Evolutionary conservation across 1,140 invertebrate genomes (phyloP), one percentile per base, ranked within the genome.

Genomic region (Aphidius gifuensis): DNA sequence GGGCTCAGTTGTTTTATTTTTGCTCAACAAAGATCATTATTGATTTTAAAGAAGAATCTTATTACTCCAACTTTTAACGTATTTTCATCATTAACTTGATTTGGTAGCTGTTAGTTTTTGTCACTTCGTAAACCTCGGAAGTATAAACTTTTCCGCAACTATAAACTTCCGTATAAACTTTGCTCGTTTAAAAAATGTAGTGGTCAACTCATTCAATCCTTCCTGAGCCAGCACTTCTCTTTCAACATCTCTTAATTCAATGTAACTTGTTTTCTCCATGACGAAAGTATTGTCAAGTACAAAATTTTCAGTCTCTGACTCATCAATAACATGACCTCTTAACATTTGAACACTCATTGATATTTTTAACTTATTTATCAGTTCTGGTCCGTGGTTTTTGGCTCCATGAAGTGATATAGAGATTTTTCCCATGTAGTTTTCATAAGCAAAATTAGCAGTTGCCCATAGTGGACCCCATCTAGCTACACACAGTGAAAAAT

Each of bases 381-480:
- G 64, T 66, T 70, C 67, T 66, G 65, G 61, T 8, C 23, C 23
- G 23, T 32, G 23, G 23, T 32, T 32, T 32, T 1, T 32, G 23
- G 23, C 23, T 32, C 23, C 23, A 32, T 32, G 23, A 32, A 32
- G 23, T 32, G 23, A 32, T 32, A 1, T 32, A 32, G 23, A 32
- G 61, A 70, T 51, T 57, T 65, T 60, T 43, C 60, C 69, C 32
- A 67, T 69, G 16, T 45, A 64, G 54, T 57, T 62, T 65, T 71
- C 66, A 59, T 66, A 69, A 8, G 64, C 49, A 53, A 71, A 70
- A 11, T 67, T 58, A 5, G 66, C 64, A 1, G 56, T 51, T 5
- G 58, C 61, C 64, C 67, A 69, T 38, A 72, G 57, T 56, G 67
- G 70, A 23, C 70, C 69, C 67, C 67, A 72, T 40, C 67, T 57